Conservation (phyloP, 2,113 vertebrate species). For the Etheostoma spectabile region DNA sequence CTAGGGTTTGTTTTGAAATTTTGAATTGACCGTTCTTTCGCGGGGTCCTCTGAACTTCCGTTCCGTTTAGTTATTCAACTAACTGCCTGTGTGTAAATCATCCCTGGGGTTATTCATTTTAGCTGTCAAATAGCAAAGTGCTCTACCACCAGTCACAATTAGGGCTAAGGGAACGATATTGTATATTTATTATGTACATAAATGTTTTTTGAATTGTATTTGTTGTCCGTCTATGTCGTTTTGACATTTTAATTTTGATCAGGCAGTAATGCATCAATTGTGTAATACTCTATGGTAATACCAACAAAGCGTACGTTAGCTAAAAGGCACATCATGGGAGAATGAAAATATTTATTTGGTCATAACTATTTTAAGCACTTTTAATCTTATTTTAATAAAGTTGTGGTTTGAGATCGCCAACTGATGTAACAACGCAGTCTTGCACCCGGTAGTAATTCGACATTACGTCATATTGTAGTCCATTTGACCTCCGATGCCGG, state of each 20-base stretch:
- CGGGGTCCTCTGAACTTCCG: slow-evolving; percentile 55
- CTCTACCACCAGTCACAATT: no score
- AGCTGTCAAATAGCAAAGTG: accelerated
- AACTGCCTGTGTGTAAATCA: slow-evolving; percentile 38
- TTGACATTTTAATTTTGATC: background rate
- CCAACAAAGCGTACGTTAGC: no score
- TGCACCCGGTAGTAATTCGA: slow-evolving; percentile 17
- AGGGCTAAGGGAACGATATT: accelerated
- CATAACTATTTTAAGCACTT: background rate
- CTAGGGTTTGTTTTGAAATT: slow-evolving; percentile 82
- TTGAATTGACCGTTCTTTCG: slow-evolving; percentile 73
- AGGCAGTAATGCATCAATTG: no score
- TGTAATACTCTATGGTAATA: no score
- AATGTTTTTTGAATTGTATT: background rate
- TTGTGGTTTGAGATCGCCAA: background rate
- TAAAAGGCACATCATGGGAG: no score
- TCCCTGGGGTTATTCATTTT: accelerated
- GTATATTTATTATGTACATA: background rate
- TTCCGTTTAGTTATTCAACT: background rate
- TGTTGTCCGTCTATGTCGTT: no score
- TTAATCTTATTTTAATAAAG: background rate
- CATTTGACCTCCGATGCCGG: slow-evolving; percentile 54
- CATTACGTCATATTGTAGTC: slow-evolving; percentile 73
- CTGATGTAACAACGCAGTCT: background rate
- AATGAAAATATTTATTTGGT: no score